phyloP scores from a whole-genome alignment of 2,797 vertebrate species.

The Acomys russatus region DNA sequence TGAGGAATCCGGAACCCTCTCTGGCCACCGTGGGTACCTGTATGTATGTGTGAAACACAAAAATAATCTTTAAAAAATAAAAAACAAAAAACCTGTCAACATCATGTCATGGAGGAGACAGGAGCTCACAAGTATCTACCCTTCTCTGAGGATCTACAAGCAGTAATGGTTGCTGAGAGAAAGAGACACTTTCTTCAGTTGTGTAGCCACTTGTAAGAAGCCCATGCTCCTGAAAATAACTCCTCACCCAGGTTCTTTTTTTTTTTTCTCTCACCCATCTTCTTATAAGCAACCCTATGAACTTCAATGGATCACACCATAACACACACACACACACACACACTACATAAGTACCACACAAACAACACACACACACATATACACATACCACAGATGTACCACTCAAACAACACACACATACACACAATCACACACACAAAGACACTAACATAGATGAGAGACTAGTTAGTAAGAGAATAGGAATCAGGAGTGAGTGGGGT shows the following conservation, averaged over 20 bases:
- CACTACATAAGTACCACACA: too few relatives aligned
- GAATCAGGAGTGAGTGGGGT: not conserved
- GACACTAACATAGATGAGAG: not conserved
- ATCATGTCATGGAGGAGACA: not conserved
- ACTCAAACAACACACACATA: too few relatives aligned
- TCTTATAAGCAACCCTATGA: not conserved
- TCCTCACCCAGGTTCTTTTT: not conserved
- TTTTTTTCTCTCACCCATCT: too few relatives aligned
- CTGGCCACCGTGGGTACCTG: not conserved
- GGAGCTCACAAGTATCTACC: not conserved
- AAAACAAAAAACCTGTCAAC: not conserved
- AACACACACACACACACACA: not conserved
- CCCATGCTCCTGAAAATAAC: not conserved
- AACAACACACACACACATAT: too few relatives aligned
- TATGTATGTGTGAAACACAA: not conserved
- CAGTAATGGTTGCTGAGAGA: not conserved
- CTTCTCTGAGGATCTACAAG: not conserved
- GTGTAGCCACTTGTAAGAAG: not conserved
- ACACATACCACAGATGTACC: not conserved
- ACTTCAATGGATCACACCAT: not conserved
- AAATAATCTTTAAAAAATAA: not conserved
- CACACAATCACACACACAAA: too few relatives aligned
- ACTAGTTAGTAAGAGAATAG: not conserved
- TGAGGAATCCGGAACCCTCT: not conserved
- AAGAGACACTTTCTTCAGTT: not conserved